Conservation (phyloP, 2,113 vertebrate genomes). For the Manacus vitellinus region DNA sequence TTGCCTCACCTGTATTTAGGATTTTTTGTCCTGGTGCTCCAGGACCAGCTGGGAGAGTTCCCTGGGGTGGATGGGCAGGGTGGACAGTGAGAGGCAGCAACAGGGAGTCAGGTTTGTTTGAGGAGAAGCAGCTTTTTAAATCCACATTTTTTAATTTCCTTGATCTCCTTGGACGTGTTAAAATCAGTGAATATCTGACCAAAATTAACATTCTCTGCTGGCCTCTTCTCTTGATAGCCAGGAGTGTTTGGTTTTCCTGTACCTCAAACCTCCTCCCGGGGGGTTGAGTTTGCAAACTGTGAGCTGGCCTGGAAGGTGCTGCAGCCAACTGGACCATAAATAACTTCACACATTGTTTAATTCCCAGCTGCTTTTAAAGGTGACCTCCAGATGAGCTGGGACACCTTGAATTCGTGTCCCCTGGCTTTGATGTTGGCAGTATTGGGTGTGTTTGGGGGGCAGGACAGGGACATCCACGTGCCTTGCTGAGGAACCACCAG, state of each 20-base stretch:
- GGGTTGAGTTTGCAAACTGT: not conserved
- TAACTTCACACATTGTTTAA: not conserved
- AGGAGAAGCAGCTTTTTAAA: not conserved
- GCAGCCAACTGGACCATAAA: not conserved
- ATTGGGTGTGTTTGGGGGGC: fast-evolving
- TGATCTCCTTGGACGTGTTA: fast-evolving
- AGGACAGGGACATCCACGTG: fast-evolving
- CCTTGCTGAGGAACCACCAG: too few relatives aligned
- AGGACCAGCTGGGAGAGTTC: not conserved
- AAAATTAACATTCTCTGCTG: not conserved
- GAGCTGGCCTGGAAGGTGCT: not conserved
- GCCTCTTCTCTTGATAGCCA: not conserved
- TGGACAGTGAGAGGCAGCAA: not conserved
- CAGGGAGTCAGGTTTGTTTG: not conserved
- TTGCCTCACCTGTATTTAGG: too few relatives aligned
- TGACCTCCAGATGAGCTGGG: not conserved
- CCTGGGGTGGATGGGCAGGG: not conserved
- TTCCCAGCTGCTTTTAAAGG: not conserved
- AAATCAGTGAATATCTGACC: not conserved
- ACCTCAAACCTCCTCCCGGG: not conserved
- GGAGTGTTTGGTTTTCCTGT: fast-evolving
- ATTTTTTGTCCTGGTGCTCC: not conserved
- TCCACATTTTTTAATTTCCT: not conserved
- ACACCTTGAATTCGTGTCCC: not conserved
- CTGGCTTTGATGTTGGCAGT: fast-evolving